Base-by-base conservation (phyloP, 2,113 vertebrate genomes). In the Eclectus roratus region DNA sequence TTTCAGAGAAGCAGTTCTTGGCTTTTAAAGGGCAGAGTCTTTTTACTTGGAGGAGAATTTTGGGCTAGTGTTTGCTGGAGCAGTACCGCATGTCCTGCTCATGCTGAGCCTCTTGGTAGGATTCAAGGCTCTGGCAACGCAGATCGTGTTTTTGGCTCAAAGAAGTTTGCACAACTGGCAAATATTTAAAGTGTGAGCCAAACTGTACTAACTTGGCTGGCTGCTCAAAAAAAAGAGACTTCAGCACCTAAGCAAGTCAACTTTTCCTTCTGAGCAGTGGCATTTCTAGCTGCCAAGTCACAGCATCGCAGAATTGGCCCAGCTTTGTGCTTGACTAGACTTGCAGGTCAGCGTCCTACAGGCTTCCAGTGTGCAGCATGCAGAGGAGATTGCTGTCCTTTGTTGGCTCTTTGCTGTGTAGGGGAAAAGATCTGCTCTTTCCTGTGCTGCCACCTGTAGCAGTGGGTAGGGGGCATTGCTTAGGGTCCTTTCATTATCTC, bases 351-450 rank as follows among this genome's bases (percentile, higher is more conserved):
- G 89, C 5, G 1, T 64, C 0, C 0, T 71, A 5, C 25, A 33
- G 82, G 50, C 88, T 78, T 10, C 31, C 0, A 1, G 14, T 53
- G 52, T 2, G 1, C 41, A 82, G 77, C 66, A 20, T 0, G 0
- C 69, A 25, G 23, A 7, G 14, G 14, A 39, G 37, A 4, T 24
- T 25, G 14, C 47, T 6, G 7, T 33, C 50, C 29, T 31, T 86
- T 3, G 3, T 33, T 0, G 0, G 7, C 52, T 47, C 79, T 44
- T 24, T 31, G 41, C 55, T 52, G 33, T 1, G 0, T 5, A 5
- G 11, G 28, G 37, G 17, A 11, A 13, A 61, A 70, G 49, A 35
- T 41, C 50, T 79, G 44, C 27, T 61, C 1, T 6, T 65, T 47
- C 49, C 52, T 5, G 1, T 24, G 16, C 37, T 29, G 27, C 61